Base-by-base conservation (phyloP, 2,888 invertebrate species). In the Xestia sexstrigata region DNA sequence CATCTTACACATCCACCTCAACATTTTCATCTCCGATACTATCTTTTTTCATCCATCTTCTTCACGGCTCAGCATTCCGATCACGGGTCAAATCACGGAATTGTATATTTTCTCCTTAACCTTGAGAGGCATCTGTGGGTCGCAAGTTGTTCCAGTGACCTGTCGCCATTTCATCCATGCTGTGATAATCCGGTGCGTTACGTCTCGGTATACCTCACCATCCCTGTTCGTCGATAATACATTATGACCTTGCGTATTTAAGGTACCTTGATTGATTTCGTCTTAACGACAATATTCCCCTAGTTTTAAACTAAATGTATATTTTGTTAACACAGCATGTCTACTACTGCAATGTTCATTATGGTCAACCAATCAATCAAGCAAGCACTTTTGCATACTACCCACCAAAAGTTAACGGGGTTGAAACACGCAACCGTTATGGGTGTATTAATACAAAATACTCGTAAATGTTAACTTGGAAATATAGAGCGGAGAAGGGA, bases 281-380 rank as follows among this genome's bases (percentile, higher is more conserved):
- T 6, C 49, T 20, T 20, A 20, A 35, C 35, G 30, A n/a, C 35
- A 73, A 26, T 7, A 11, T n/a, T 45, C 13, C 35, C 17, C 5
- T 26, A 26, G 20, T 26, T 39, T 58, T 49, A 15, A 13, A 30
- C 42, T 45, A 68, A 68, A 35, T 45, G 17, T 20, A 55, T 45
- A 9, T 35, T 13, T 35, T 35, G 45, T 62, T 63, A 69, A 63
- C 52, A 55, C 66, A 58, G 26, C 71, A 26, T 77, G 74, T 67
- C 74, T n/a, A 47, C 45, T 58, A 63, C 45, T 69, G 76, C 79
- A 82, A 79, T 84, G 82, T 42, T 39, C 39, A 39, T 39, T 39
- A 39, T 8, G 39, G 80, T 80, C 63, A 76, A 47, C 67, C 72
- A 73, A 86, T 85, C 87, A 78, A 86, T 86, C 86, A 87, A 63